A percentile compares a stretch with the other conserved stretches of the same genome.
Evolutionary conservation across 2,797 vertebrate genomes (phyloP).

Genomic region (Schizopygopsis malacanthus): DNA sequence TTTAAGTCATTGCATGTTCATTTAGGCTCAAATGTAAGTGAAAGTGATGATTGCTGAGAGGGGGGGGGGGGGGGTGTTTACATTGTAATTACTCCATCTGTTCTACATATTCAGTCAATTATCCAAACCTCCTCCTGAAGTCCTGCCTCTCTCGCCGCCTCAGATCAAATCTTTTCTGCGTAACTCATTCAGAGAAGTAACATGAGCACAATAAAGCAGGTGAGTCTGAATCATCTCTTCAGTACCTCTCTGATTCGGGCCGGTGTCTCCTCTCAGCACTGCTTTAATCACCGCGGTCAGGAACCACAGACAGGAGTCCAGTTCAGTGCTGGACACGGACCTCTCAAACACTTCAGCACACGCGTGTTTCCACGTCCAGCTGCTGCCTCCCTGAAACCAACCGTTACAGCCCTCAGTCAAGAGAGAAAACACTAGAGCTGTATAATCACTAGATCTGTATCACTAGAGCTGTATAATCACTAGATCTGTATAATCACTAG

Average conservation of each 20-base stretch:
- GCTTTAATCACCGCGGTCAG: constrained; percentile 77
- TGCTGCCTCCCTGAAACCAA: constrained; percentile 71
- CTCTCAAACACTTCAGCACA: constrained; percentile 75
- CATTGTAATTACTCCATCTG: background rate
- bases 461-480: no score
- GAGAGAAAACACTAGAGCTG: background rate
- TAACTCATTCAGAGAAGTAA: background rate
- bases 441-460: background rate
- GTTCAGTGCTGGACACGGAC: constrained; percentile 48
- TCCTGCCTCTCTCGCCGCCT: background rate
- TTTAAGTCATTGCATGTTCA: background rate
- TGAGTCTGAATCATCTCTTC: background rate
- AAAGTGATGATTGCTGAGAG: background rate
- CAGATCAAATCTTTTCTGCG: background rate
- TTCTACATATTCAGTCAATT: background rate
- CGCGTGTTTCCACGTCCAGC: constrained; percentile 77
- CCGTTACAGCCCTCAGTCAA: constrained; percentile 18
- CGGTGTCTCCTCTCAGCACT: constrained; percentile 71
- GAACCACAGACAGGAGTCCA: constrained; percentile 79
- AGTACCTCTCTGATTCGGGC: constrained; percentile 69
- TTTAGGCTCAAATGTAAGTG: background rate
- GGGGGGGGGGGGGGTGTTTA: background rate
- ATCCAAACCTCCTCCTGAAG: background rate
- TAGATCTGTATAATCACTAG: background rate
- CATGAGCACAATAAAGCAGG: background rate